Evolutionary conservation across 2,888 invertebrate species (phyloP).

Genomic region (Cantharis rustica): DNA sequence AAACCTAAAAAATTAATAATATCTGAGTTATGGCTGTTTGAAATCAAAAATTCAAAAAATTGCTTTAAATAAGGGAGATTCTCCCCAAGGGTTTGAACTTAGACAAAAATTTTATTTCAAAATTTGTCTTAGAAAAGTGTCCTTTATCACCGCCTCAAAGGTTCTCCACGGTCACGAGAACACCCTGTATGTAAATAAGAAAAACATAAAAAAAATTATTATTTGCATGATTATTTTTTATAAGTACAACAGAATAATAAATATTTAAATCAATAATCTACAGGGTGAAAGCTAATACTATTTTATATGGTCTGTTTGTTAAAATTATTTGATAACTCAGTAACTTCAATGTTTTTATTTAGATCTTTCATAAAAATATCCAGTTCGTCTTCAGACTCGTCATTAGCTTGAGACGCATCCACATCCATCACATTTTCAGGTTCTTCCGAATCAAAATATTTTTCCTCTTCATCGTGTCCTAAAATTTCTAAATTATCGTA

Average conservation of each 20-base stretch:
- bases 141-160: no score
- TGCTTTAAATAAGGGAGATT: no score
- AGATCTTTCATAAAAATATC: slow-evolving; percentile 74
- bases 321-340: slow-evolving; percentile 46
- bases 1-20: no score
- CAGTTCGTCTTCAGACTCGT: slow-evolving; percentile 66
- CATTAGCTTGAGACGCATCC: slow-evolving; percentile 40
- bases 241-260: neutral
- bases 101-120: no score
- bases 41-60: no score
- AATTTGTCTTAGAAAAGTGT: no score
- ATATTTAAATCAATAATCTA: neutral
- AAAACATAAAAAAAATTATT: neutral
- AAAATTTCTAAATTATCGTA: slow-evolving; percentile 77
- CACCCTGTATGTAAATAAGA: no score
- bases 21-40: no score
- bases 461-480: slow-evolving; percentile 84
- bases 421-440: slow-evolving; percentile 59
- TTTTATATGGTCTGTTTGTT: slow-evolving; percentile 33
- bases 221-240: neutral
- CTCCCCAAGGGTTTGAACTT: no score
- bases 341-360: slow-evolving; percentile 52
- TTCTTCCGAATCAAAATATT: slow-evolving; percentile 86
- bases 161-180: no score
- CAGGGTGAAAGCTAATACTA: neutral